Evolutionary conservation across 2,888 invertebrate species (phyloP).

Genomic region (Tethea ocularis): DNA sequence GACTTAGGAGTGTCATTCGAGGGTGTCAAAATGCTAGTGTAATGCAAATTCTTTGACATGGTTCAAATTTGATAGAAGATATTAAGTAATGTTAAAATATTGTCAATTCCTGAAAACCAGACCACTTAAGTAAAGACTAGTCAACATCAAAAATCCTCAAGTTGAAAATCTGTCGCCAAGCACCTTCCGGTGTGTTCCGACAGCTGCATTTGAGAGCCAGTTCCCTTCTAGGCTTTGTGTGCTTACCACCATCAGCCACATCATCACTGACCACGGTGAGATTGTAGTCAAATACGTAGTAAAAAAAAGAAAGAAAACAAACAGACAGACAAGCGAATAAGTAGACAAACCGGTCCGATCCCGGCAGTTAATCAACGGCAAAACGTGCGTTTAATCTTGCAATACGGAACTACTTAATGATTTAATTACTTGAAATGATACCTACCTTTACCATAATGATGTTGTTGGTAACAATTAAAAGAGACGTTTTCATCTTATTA

Average conservation of each 20-base stretch:
- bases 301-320: neutral
- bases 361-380: conserved; percentile 1
- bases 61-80: too few relatives aligned
- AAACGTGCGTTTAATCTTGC: conserved; percentile 3
- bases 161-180: too few relatives aligned
- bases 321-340: neutral
- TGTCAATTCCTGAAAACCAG: neutral
- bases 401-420: conserved; percentile 6
- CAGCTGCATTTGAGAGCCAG: too few relatives aligned
- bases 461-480: conserved; percentile 3
- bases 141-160: too few relatives aligned
- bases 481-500: neutral
- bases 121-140: neutral
- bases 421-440: conserved; percentile 8
- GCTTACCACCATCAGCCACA: too few relatives aligned
- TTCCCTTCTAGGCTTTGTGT: too few relatives aligned
- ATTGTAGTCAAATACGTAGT: neutral
- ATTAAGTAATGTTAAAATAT: too few relatives aligned
- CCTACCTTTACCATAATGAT: neutral
- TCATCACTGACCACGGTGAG: too few relatives aligned
- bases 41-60: too few relatives aligned
- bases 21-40: too few relatives aligned
- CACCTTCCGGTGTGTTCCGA: too few relatives aligned
- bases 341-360: neutral
- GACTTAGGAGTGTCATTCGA: too few relatives aligned